phyloP scores from a whole-genome alignment of 2,797 vertebrate genomes.

The Sandelia bainsii region DNA sequence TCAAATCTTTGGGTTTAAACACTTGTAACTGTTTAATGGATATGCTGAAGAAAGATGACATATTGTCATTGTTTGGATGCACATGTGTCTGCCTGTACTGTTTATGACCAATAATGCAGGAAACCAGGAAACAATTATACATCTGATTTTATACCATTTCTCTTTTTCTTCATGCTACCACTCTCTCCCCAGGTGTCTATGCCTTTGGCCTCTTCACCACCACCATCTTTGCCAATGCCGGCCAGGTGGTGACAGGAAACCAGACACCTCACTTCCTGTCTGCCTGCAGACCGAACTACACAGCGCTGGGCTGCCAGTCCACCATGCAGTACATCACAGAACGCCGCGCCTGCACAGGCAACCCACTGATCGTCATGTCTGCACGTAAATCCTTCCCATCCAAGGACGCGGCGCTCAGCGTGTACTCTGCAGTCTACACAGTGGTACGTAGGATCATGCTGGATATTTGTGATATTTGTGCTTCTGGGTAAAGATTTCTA shows the following conservation, averaged over 20 bases:
- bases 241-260: conserved; percentile 93
- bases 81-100: too few relatives aligned
- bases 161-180: too few relatives aligned
- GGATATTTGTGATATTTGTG: background rate
- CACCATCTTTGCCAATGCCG: conserved; percentile 92
- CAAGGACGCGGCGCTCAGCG: conserved; percentile 91
- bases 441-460: conserved; percentile 80
- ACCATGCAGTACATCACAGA: conserved; percentile 89
- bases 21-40: too few relatives aligned
- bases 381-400: conserved; percentile 93
- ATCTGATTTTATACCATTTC: too few relatives aligned
- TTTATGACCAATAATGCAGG: too few relatives aligned
- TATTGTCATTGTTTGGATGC: too few relatives aligned
- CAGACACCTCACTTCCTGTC: conserved; percentile 94
- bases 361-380: conserved; percentile 85
- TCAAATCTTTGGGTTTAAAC: too few relatives aligned
- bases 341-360: conserved; percentile 87
- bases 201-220: conserved; percentile 93
- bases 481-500: background rate
- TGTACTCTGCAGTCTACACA: conserved; percentile 90
- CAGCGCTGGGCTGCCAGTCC: conserved; percentile 89
- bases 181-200: conserved; percentile 85
- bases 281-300: conserved; percentile 93
- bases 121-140: too few relatives aligned
- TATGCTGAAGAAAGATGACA: too few relatives aligned